A percentile compares a stretch with the other conserved stretches of the same genome.
Conservation (phyloP, 2,797 vertebrate species). For the Petrocephalus sullivani region DNA sequence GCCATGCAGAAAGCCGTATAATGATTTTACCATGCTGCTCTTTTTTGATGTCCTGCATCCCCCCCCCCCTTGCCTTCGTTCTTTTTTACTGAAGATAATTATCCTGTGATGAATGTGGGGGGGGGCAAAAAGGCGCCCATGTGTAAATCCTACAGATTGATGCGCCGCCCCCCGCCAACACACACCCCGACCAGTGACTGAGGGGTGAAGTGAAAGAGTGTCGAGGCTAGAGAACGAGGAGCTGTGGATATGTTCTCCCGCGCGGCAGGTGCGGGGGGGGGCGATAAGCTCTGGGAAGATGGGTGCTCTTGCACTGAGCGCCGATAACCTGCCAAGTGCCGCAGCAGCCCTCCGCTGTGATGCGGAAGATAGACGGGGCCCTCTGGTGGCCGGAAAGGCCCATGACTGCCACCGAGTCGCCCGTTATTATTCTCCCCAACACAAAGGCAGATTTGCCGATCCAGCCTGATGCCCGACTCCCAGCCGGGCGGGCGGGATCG, state of each 20-base stretch:
- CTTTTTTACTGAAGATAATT: not conserved
- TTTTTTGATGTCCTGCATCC: not conserved
- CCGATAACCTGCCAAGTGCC: not conserved
- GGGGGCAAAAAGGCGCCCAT: not conserved
- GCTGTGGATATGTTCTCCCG: not conserved
- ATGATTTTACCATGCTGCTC: not conserved
- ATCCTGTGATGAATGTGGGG: not conserved
- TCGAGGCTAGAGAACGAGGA: not conserved
- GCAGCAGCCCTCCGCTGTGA: not conserved
- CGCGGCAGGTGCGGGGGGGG: not conserved
- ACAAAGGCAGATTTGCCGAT: not conserved
- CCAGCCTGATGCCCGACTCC: not conserved
- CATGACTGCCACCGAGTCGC: not conserved
- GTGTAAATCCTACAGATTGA: not conserved
- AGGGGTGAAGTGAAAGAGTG: not conserved
- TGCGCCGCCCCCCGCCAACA: not conserved
- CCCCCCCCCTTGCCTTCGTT: too few species aligned
- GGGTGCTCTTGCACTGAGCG: not conserved
- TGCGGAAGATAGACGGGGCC: not conserved
- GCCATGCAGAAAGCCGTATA: not conserved
- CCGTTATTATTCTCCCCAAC: not conserved
- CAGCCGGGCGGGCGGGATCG: too few species aligned
- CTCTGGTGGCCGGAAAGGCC: not conserved
- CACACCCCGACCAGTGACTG: not conserved
- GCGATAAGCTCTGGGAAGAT: not conserved